Base-by-base conservation (phyloP, 1,140 invertebrate genomes). In the Agrypnia vestita region DNA sequence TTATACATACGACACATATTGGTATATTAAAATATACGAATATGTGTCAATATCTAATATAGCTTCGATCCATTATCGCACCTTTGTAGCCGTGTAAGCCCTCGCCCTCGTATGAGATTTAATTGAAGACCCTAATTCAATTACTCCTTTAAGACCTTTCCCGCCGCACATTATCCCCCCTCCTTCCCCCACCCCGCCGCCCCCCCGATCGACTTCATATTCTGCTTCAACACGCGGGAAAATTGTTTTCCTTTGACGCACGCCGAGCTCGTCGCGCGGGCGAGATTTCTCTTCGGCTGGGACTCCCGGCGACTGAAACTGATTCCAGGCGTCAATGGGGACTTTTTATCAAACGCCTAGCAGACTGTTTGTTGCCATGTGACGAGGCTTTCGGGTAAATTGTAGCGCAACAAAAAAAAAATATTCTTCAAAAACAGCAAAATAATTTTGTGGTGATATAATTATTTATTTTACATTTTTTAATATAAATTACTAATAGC, bases 231-330 rank as follows among this genome's bases (percentile, higher is more conserved):
- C 78, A 74, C 78, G 55, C 71, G 78, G 21, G 78, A 69, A 80
- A 80, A 80, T 80, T 80, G 79, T 80, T 76, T 80, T 80, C 79
- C 73, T 80, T 80, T 80, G 79, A 80, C 79, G 49, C 72, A 55
- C 73, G n/a, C 47, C 47, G n/a, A 49, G 79, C 61, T 79, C 62
- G 78, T 75, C 71, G 78, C 78, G 71, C 43, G 72, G 49, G 62
- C 19, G 47, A 43, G 61, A 80, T 76, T 80, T 67, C 25, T 35
- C 25, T 64, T 47, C 56, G 25, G n/a, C 21, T 13, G 46, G 17
- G 15, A 71, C n/a, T 1, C 35, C 25, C 17, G 35, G 25, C 64
- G 25, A 44, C 44, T 49, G 44, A 74, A 79, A 75, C 78, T 61
- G 78, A 79, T 47, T 79, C 71, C 15, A 43, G 21, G 53, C 76